Base-by-base conservation (phyloP, 1,140 invertebrate genomes). In the Brachionus rotundiformis region DNA sequence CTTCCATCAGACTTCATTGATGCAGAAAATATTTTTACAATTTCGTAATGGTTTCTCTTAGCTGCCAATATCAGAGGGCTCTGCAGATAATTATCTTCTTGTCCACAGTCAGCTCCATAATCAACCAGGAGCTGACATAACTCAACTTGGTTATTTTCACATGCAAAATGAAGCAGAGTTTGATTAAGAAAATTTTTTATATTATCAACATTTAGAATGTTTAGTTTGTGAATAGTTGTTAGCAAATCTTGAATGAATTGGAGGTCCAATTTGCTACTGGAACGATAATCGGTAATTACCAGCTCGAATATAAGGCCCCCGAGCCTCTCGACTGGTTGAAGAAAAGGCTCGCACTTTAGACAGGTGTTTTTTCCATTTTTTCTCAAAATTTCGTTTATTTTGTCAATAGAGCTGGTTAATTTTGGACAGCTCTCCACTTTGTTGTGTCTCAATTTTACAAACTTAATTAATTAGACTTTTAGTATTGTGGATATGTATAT, bases 111-210 rank as follows among this genome's bases (percentile, higher is more conserved):
- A 29, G 76, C 44, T 39, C 47, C 47, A 31, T 16, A n/a, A 31
- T 79, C 36, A 5, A 79, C 16, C 23, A 79, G 19, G 11, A 79
- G 23, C 10, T 54, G 25, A 19, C 76, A 59, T 19, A 79, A 0
- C 1, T 61, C 3, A 31, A 5, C n/a, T 8, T 79, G 44, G 3
- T 63, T 27, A 11, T 63, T 79, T 79, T 79, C 76, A 7, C 47
- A 59, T 19, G 44, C 47, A 39, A 79, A 79, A 59, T 79, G 76
- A 6, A 79, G 25, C 10, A 79, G 1, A 23, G 44, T 79, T 61
- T 79, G 76, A 59, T 59, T 79, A 59, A 79, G 54, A 63, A 54
- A 79, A 79, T 79, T 79, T 79, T 63, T 79, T 13, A 79, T 61
- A 59, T 59, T 33, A 41, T 79, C 59, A 3, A 79, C 47, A 63